Evolutionary conservation across 1,140 invertebrate species (phyloP), one percentile per base, ranked within the genome.

Genomic region (Dendrolimus kikuchii): DNA sequence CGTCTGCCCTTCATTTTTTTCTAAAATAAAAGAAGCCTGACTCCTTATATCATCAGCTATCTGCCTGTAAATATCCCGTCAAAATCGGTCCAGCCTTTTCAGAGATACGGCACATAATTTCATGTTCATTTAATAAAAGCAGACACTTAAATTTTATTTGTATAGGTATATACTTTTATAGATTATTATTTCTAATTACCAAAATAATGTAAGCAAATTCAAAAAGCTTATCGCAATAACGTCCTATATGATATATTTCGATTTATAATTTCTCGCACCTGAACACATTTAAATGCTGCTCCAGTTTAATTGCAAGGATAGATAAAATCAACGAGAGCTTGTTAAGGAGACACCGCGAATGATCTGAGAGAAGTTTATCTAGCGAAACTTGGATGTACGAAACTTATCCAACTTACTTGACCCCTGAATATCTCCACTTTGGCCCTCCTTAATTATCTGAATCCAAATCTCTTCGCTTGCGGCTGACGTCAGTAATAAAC

Each of bases 291-390:
- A 51, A 57, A 55, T 48, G 48, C 43, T 7, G 50, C 37, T 5
- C 39, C 39, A 9, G 37, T 3, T 59, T 66, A 66, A 66, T 66
- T 66, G 56, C 55, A 10, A 10, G 51, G 44, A 49, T 47, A 59
- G 60, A 64, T 64, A 60, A 54, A 57, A 61, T 60, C 55, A 41
- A 44, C 39, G 46, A 55, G 57, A 66, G 48, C 62, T 60, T 42
- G 49, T 57, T 62, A 62, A 62, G 60, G 55, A 62, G 54, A 49
- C 57, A 53, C 51, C 46, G 54, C 46, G 55, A 59, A 54, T 56
- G 59, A 59, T 66, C 60, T 55, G 59, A 56, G 53, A 55, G 48
- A 59, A 61, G 56, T 61, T 61, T 61, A 58, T 57, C 58, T 64
- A 42, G 36, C 40, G 9, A 65, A 65, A 65, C 59, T 55, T 59